These are phyloP conservation scores for Pogonomyrmex barbatus DNA, from an alignment of 1,140 invertebrate genomes.

Conservation along the genomic window DNA sequence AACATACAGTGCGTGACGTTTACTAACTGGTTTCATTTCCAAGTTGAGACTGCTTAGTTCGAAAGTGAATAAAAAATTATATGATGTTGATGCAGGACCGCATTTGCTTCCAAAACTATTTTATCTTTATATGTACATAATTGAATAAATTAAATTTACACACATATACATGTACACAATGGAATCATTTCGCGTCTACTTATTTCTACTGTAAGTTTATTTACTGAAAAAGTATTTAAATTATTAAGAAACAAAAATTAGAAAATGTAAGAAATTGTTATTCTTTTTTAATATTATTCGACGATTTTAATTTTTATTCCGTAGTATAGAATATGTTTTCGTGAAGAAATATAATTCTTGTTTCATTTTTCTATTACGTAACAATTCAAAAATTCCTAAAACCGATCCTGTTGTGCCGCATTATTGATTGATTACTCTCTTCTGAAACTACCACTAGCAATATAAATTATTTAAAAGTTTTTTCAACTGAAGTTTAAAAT, in stretches of 20 bases:
- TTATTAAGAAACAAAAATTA: not conserved
- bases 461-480: not conserved
- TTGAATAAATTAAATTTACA: not conserved
- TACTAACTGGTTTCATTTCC: not conserved
- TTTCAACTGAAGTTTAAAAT: slow-evolving; percentile 8
- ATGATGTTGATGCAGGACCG: not conserved
- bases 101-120: not conserved
- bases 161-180: not conserved
- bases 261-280: too few relatives aligned
- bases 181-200: not conserved
- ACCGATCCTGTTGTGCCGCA: not conserved
- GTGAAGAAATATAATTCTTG: not conserved
- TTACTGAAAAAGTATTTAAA: not conserved
- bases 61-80: not conserved
- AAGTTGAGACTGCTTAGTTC: not conserved
- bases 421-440: slow-evolving; percentile 22
- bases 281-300: too few relatives aligned
- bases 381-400: not conserved
- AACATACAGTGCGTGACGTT: not conserved
- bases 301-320: too few relatives aligned
- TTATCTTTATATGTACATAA: not conserved
- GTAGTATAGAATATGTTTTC: not conserved
- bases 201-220: not conserved
- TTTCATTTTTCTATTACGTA: not conserved
- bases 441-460: not conserved